phyloP scores from a whole-genome alignment of 2,113 vertebrate genomes.

The crab-eating macaque (Macaca fascicularis) region DNA sequence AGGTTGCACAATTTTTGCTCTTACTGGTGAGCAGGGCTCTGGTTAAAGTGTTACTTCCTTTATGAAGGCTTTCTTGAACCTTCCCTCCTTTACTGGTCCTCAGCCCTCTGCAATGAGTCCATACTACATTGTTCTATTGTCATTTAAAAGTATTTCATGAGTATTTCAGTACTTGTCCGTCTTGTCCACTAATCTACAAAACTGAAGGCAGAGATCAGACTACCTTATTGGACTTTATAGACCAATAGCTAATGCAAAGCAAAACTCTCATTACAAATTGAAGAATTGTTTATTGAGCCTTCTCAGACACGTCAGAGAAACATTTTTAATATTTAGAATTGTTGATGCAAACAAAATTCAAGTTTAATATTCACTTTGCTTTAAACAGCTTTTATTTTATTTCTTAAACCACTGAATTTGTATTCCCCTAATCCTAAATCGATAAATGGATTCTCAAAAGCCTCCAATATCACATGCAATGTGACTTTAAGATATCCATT shows the following conservation, averaged over 20 bases:
- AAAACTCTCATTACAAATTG: slow-evolving; percentile 11
- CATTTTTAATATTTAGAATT: neutral
- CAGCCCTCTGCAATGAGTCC: neutral
- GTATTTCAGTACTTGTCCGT: neutral
- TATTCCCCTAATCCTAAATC: neutral
- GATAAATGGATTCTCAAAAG: slow-evolving; percentile 2
- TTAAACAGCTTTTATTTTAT: neutral
- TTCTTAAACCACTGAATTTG: slow-evolving; percentile 3
- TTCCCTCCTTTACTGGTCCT: neutral
- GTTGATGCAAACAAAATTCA: neutral
- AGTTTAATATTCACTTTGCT: slow-evolving; percentile 22
- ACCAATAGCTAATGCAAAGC: neutral
- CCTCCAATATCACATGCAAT: neutral
- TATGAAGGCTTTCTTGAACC: slow-evolving; percentile 23
- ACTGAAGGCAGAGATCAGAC: neutral
- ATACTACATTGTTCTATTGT: neutral
- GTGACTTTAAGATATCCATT: neutral
- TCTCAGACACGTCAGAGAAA: neutral
- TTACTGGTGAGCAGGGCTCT: neutral
- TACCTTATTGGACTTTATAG: neutral
- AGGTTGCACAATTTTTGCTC: neutral
- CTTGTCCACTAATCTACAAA: neutral
- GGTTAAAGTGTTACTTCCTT: slow-evolving; percentile 44
- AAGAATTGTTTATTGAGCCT: slow-evolving; percentile 11
- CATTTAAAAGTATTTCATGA: slow-evolving; percentile 23